phyloP scores from a whole-genome alignment of 2,888 invertebrate species.

The Oxycera nigricornis region DNA sequence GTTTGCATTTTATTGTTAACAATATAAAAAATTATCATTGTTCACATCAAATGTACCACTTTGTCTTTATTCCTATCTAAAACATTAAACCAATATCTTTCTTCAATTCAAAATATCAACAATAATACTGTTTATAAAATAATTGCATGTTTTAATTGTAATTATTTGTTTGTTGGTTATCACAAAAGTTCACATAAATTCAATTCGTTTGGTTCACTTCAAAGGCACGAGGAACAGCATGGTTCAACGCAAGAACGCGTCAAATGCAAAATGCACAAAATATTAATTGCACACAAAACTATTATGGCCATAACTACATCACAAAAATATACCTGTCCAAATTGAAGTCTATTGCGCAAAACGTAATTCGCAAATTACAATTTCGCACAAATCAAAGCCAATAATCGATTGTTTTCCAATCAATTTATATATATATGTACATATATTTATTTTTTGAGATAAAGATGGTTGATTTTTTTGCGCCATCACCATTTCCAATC shows the following conservation, averaged over 20 bases:
- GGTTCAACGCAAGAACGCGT: constrained; percentile 58
- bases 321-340: constrained; percentile 63
- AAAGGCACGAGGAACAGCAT: constrained; percentile 56
- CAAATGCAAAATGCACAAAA: constrained; percentile 61
- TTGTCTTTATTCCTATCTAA: neutral
- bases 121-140: neutral
- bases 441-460: neutral
- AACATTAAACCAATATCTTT: neutral
- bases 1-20: too few species aligned
- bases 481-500: constrained; percentile 27
- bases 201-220: constrained; percentile 30
- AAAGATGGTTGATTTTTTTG: constrained; percentile 42
- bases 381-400: constrained; percentile 3
- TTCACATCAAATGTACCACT: constrained; percentile 4
- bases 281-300: constrained; percentile 61
- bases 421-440: neutral
- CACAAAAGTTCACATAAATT: constrained; percentile 14
- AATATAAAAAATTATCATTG: too few species aligned
- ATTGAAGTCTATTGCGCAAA: constrained; percentile 56
- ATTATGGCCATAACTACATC: constrained; percentile 62
- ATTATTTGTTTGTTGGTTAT: neutral
- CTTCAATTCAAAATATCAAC: neutral
- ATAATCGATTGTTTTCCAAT: constrained; percentile 16
- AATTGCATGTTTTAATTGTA: neutral
- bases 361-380: constrained; percentile 1